These are phyloP conservation scores for Megaceryle torquata DNA, from an alignment of 2,113 vertebrate species.

Conservation along the genomic window DNA sequence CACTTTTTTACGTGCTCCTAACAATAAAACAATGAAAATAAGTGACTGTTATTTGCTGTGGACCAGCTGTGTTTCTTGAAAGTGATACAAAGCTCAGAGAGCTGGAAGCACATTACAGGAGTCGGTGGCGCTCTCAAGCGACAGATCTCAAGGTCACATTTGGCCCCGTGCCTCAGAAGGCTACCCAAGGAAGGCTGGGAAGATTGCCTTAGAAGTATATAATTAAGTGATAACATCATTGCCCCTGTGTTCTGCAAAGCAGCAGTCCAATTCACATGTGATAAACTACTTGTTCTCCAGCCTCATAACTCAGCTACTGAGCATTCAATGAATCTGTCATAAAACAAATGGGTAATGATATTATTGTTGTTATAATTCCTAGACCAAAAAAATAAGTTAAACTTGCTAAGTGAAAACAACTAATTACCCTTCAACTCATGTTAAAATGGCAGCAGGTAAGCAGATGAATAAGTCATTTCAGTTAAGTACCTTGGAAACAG, in stretches of 20 bases:
- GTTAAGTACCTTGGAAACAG: background rate
- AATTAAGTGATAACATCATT: conserved; percentile 15
- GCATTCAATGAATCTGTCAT: background rate
- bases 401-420: background rate
- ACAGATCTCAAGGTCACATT: background rate
- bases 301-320: background rate
- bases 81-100: background rate
- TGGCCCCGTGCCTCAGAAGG: background rate
- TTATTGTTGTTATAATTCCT: background rate
- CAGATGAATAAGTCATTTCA: background rate
- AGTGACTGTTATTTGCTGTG: background rate
- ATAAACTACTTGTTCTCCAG: background rate
- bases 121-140: background rate
- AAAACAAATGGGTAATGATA: background rate
- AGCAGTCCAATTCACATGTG: background rate
- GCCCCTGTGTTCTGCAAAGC: background rate
- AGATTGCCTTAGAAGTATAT: background rate
- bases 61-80: background rate
- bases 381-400: background rate
- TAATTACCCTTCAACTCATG: background rate
- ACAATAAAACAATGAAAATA: background rate
- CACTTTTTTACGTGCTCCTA: background rate
- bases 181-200: background rate
- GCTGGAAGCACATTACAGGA: background rate
- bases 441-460: background rate